Conservation (phyloP, 2,888 invertebrate genomes). For the Poecilus cupreus region DNA sequence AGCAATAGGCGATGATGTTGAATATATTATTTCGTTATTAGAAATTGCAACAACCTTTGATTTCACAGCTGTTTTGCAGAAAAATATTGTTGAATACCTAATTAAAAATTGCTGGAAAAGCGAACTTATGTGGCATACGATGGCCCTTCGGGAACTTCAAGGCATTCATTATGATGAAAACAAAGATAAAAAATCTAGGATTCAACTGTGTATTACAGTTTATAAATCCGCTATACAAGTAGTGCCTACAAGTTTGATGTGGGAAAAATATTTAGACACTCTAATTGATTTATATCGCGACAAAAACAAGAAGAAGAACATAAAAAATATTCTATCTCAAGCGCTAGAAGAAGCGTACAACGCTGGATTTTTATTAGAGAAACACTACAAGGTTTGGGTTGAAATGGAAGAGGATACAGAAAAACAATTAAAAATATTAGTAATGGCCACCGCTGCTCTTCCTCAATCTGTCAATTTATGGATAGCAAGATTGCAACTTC, state of each 20-base stretch:
- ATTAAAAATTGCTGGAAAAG: slow-evolving; percentile 74
- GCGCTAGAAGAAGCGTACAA: slow-evolving; percentile 70
- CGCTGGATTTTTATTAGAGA: slow-evolving; percentile 66
- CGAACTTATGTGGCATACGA: slow-evolving; percentile 77
- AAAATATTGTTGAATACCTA: slow-evolving; percentile 74
- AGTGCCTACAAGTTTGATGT: slow-evolving; percentile 75
- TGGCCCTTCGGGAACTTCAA: slow-evolving; percentile 77
- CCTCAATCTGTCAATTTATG: slow-evolving; percentile 74
- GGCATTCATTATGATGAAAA: slow-evolving; percentile 68
- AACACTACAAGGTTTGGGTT: slow-evolving; percentile 68
- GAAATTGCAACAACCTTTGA: slow-evolving; percentile 76
- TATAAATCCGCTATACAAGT: slow-evolving; percentile 74
- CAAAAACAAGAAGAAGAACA: slow-evolving; percentile 71
- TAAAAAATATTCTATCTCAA: slow-evolving; percentile 73
- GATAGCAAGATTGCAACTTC: slow-evolving; percentile 61
- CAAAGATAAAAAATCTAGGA: slow-evolving; percentile 70
- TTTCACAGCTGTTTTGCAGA: slow-evolving; percentile 77
- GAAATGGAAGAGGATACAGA: slow-evolving; percentile 64
- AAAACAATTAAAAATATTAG: slow-evolving; percentile 64
- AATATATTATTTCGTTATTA: slow-evolving; percentile 78
- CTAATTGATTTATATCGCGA: slow-evolving; percentile 75
- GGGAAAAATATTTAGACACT: slow-evolving; percentile 76
- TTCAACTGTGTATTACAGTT: slow-evolving; percentile 73
- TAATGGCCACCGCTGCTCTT: slow-evolving; percentile 71
- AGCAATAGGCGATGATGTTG: slow-evolving; percentile 74